Evolutionary conservation across 2,888 invertebrate genomes (phyloP).

Genomic region (Melanargia galathea): DNA sequence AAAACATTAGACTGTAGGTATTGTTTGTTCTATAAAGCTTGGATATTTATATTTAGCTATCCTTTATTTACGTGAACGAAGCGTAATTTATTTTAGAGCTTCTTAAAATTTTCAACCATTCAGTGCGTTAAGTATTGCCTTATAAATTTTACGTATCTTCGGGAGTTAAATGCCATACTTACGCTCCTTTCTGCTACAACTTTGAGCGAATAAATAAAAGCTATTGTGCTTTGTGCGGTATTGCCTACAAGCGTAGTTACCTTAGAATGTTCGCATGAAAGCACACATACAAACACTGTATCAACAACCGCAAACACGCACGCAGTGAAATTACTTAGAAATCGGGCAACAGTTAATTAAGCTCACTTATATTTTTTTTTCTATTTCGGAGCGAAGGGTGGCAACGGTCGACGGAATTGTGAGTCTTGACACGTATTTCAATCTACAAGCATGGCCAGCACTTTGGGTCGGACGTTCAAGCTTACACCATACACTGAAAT

Average conservation of each 20-base stretch:
- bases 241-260: not conserved
- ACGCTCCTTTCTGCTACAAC: not conserved
- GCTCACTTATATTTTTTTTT: constrained; percentile 28
- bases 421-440: constrained; percentile 71
- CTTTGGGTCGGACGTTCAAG: constrained; percentile 22
- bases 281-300: constrained; percentile 21
- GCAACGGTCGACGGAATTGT: constrained; percentile 45
- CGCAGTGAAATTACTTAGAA: constrained; percentile 32
- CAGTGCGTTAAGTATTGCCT: not conserved
- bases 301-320: constrained; percentile 20
- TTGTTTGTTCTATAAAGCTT: not conserved
- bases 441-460: constrained; percentile 62
- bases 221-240: not conserved
- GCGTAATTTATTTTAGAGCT: too few species aligned
- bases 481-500: constrained; percentile 18
- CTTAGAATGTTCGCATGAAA: constrained; percentile 19
- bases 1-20: not conserved
- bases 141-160: not conserved
- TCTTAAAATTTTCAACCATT: too few species aligned
- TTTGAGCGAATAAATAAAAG: not conserved
- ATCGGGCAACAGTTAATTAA: constrained; percentile 36
- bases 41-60: too few species aligned
- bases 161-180: not conserved
- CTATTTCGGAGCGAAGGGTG: constrained; percentile 27
- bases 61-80: too few species aligned